A percentile compares a stretch with the other conserved stretches of the same genome.
Evolutionary conservation across 2,113 vertebrate species (phyloP).

Genomic region (Colistium nudipinnis): DNA sequence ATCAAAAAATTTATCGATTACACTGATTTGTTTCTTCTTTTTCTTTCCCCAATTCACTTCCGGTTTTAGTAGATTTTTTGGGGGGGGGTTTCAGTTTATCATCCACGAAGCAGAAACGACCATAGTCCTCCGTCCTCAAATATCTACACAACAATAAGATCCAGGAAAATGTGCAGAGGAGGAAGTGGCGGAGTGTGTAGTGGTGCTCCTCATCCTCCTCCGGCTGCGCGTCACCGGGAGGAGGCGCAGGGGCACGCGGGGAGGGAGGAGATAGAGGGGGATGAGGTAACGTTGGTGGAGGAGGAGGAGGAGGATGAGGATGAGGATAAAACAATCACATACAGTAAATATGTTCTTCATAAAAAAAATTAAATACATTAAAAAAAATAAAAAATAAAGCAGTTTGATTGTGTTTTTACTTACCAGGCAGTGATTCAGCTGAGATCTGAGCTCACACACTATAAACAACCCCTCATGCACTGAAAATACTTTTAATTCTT

Average conservation of each 20-base stretch:
- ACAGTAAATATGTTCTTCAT: background rate
- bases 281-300: constrained; percentile 71
- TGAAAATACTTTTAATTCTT: too few species aligned
- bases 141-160: background rate
- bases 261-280: constrained; percentile 43
- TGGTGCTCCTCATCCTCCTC: constrained; percentile 49
- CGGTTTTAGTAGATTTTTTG: too few species aligned
- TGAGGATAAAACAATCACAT: background rate
- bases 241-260: constrained; percentile 42
- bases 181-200: constrained; percentile 3
- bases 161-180: constrained; percentile 10
- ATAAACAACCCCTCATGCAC: too few species aligned
- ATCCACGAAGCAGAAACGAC: background rate
- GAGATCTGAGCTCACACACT: too few species aligned
- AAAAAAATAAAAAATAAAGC: too few species aligned
- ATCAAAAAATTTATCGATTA: constrained; percentile 5
- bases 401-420: too few species aligned
- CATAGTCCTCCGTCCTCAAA: background rate
- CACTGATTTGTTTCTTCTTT: too few species aligned
- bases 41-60: constrained; percentile 29
- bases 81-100: background rate
- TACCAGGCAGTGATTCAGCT: too few species aligned
- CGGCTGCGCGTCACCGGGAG: constrained; percentile 58
- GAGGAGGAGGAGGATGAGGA: background rate
- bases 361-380: too few species aligned